phyloP scores from a whole-genome alignment of 2,113 vertebrate species.

The Menura novaehollandiae region DNA sequence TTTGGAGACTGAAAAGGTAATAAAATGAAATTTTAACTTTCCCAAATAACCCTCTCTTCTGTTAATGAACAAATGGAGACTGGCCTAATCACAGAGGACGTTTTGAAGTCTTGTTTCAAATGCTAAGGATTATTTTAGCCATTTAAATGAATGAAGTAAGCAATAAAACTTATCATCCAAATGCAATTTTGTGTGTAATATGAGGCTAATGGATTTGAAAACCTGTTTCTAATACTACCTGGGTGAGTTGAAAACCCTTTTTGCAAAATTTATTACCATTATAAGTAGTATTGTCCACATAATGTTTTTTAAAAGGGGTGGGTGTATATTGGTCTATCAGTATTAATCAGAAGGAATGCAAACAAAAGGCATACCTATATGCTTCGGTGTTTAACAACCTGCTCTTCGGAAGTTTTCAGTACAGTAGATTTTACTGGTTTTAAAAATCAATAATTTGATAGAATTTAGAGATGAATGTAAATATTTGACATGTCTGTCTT shows the following conservation, averaged over 20 bases:
- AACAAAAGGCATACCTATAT: neutral
- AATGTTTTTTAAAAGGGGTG: neutral
- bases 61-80: neutral
- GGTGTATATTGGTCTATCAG: neutral
- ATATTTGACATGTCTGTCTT: neutral
- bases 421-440: neutral
- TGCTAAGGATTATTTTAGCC: neutral
- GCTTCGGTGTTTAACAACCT: neutral
- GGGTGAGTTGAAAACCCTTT: neutral
- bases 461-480: neutral
- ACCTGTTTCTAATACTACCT: neutral
- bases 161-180: neutral
- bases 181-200: neutral
- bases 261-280: neutral
- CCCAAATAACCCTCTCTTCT: neutral
- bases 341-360: neutral
- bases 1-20: conserved; percentile 98
- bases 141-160: conserved; percentile 21
- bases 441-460: neutral
- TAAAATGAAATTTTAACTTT: conserved; percentile 7
- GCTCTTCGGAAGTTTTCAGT: neutral
- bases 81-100: neutral
- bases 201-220: neutral
- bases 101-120: neutral
- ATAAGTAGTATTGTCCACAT: neutral